Evolutionary conservation across 2,888 invertebrate species (phyloP), one percentile per base, ranked within the genome.

Genomic region (Siphonodentalium dalli): DNA sequence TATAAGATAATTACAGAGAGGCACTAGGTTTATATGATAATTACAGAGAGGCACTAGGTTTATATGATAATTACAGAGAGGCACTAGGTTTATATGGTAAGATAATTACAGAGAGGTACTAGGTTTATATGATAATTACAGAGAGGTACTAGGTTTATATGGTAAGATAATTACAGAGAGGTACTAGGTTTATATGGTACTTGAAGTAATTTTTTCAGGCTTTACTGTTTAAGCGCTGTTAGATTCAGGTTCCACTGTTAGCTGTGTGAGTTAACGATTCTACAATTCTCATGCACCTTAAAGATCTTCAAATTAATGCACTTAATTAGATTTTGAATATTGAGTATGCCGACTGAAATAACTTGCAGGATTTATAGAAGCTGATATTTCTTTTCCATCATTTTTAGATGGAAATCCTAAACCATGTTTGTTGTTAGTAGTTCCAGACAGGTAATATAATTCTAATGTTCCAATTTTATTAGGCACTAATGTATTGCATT

Each of bases 361-460:
- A 23, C 4, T 27, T 47, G 28, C 47, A 21, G 47, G 47, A 3
- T 47, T 18, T 26, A 39, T 47, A 20, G 27, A 47, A 38, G 47
- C 28, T 29, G 29, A n/a, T n/a, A n/a, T n/a, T n/a, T n/a, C n/a
- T n/a, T n/a, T n/a, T n/a, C n/a, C n/a, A n/a, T 9, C n/a, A n/a
- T n/a, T 31, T 31, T 11, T 31, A n/a, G 9, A 31, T n/a, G 11
- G n/a, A n/a, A 31, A 11, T 11, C 31, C 9, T 9, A 9, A 31
- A 11, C n/a, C 3, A 21, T 33, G 40, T 21, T 40, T 48, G 11
- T 39, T 40, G 7, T 15, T 52, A 3, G 40, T 52, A 7, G 52
- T 52, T 24, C 40, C 46, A 18, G 38, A 45, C 20, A 46, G 40
- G 11, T 11, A 34, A 20, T 52, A 52, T 21, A 45, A 46, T 27